A percentile compares a stretch with the other conserved stretches of the same genome.
Conservation (phyloP, 2,113 vertebrate genomes). For the Sander lucioperca region DNA sequence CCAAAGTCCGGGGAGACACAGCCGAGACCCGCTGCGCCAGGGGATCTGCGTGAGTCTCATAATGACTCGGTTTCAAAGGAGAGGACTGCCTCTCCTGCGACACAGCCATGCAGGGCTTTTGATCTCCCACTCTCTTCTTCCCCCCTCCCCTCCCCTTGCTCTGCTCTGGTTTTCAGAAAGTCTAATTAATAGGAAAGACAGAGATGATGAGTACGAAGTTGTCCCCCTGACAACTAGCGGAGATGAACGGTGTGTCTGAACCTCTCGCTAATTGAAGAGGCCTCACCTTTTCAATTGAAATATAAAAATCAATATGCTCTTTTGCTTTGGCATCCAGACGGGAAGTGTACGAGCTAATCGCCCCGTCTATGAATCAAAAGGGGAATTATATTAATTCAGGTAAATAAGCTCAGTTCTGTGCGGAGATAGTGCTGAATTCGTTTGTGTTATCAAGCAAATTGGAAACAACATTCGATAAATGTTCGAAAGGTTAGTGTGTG, state of each 20-base stretch:
- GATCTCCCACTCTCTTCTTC: conserved; percentile 58
- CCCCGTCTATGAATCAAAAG: conserved; percentile 72
- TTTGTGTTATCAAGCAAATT: conserved; percentile 63
- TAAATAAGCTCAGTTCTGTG: conserved; percentile 61
- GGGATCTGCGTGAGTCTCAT: conserved; percentile 66
- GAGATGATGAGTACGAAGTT: conserved; percentile 56
- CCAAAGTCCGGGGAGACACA: conserved; percentile 53
- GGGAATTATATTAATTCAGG: conserved; percentile 72
- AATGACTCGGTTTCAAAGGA: conserved; percentile 78
- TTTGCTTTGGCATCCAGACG: conserved; percentile 39
- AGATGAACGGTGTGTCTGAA: conserved; percentile 38
- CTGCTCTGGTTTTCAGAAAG: conserved; percentile 54
- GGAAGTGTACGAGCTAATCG: conserved; percentile 58
- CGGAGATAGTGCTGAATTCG: conserved; percentile 45
- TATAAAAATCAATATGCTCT: conserved; percentile 73
- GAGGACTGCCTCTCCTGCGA: conserved; percentile 61
- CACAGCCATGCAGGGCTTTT: conserved; percentile 68
- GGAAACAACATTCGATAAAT: conserved; percentile 47
- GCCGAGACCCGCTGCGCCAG: conserved; percentile 35
- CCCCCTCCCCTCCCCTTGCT: conserved; percentile 29
- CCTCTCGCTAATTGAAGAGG: conserved; percentile 65
- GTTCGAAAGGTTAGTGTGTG: conserved; percentile 55
- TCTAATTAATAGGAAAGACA: conserved; percentile 73
- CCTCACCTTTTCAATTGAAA: conserved; percentile 78
- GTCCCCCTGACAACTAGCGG: neutral